Percentiles rank a stretch among this genome's conserved stretches.
Evolutionary conservation across 35 echinoderm and acorn worm genomes (phyloP).

Genomic region (Lytechinus variegatus): DNA sequence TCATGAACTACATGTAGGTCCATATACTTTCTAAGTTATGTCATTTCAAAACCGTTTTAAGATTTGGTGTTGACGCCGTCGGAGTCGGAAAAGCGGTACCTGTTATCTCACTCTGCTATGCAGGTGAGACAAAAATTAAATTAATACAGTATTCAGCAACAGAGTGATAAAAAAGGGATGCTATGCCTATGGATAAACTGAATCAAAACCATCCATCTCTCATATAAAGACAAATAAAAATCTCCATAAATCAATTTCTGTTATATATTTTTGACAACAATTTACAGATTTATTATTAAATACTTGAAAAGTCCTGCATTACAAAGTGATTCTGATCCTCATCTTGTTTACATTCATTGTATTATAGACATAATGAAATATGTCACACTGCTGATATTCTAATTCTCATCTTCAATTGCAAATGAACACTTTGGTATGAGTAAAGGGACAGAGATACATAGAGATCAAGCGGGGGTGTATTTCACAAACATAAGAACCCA

Average conservation of each 20-base stretch:
- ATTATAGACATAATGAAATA: not conserved
- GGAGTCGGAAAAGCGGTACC: too few species aligned
- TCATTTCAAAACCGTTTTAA: too few species aligned
- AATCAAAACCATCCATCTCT: not conserved
- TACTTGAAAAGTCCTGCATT: slow-evolving; percentile 42
- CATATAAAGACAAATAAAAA: not conserved
- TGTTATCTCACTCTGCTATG: too few species aligned
- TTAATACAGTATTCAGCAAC: too few species aligned
- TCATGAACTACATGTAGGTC: too few species aligned
- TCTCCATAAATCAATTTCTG: not conserved
- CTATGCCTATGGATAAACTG: not conserved
- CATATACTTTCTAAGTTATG: too few species aligned
- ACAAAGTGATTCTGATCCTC: slow-evolving; percentile 7
- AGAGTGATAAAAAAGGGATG: not conserved
- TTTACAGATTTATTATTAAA: slow-evolving; percentile 47
- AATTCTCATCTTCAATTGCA: not conserved
- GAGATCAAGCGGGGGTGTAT: not conserved
- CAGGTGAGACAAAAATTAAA: too few species aligned
- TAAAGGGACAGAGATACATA: not conserved
- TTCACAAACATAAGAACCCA: too few species aligned
- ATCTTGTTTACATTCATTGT: not conserved
- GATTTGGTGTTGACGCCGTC: too few species aligned
- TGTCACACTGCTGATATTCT: not conserved
- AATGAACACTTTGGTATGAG: not conserved
- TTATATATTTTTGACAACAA: slow-evolving; percentile 16